Percentiles rank a stretch among this genome's conserved stretches.
Evolutionary conservation across 2,888 invertebrate genomes (phyloP).

Genomic region (Diploptera punctata): DNA sequence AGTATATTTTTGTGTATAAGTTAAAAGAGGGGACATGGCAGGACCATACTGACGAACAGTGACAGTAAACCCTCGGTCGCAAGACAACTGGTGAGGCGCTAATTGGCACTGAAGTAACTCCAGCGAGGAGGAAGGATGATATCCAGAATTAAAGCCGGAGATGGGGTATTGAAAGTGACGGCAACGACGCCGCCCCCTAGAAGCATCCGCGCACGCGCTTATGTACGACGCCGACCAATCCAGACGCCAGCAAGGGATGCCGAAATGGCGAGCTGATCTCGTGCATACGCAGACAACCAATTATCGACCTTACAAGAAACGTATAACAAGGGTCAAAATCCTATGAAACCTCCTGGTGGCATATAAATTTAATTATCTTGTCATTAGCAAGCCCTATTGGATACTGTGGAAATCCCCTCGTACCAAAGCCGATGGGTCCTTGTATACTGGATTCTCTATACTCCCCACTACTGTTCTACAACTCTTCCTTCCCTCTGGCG

Average conservation of each 20-base stretch:
- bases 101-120: background rate
- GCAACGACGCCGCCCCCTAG: constrained; percentile 27
- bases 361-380: constrained; percentile 40
- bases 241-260: constrained; percentile 37
- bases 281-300: constrained; percentile 35
- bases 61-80: too few relatives aligned
- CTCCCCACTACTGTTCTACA: background rate
- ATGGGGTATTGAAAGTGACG: constrained; percentile 35
- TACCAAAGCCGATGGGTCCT: too few relatives aligned
- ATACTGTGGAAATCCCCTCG: constrained; percentile 17
- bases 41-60: too few relatives aligned
- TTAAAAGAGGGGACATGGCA: too few relatives aligned
- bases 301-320: constrained; percentile 40
- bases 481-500: constrained; percentile 6
- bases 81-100: constrained; percentile 9
- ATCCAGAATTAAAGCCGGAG: constrained; percentile 36
- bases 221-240: constrained; percentile 36
- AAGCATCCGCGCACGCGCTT: constrained; percentile 36
- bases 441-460: too few relatives aligned
- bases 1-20: too few relatives aligned
- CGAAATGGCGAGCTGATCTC: constrained; percentile 42
- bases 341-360: constrained; percentile 10
- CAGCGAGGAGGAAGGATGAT: constrained; percentile 33
- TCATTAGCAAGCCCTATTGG: constrained; percentile 38
- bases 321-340: constrained; percentile 33